phyloP scores from a whole-genome alignment of 2,113 vertebrate genomes.

The Anthoscopus minutus region DNA sequence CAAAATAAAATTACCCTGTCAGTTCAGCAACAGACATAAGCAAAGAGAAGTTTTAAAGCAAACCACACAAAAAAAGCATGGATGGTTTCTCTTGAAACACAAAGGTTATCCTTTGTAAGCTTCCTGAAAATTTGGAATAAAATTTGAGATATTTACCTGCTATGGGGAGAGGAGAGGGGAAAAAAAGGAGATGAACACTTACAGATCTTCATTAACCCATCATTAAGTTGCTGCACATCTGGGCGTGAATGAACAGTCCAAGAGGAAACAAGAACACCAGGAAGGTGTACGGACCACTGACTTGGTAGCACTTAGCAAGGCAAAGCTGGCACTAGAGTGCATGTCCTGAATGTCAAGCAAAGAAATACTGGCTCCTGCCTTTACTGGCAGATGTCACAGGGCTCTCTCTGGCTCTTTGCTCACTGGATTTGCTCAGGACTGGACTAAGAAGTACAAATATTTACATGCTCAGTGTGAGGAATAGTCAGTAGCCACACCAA shows the following conservation, averaged over 20 bases:
- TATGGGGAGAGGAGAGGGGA: background rate
- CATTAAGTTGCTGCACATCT: background rate
- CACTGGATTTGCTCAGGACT: background rate
- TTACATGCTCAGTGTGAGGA: constrained; percentile 33
- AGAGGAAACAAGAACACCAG: background rate
- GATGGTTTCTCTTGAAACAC: background rate
- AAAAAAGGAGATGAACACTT: background rate
- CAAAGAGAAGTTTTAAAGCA: background rate
- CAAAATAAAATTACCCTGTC: background rate
- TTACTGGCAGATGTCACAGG: background rate
- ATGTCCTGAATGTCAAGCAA: background rate
- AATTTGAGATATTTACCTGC: background rate
- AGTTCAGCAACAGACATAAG: background rate
- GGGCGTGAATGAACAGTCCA: background rate
- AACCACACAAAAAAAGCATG: background rate
- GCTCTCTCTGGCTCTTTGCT: background rate
- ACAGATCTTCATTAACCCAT: background rate
- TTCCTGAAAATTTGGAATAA: background rate
- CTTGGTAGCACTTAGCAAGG: background rate
- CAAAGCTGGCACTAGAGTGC: background rate
- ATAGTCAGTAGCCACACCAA: constrained; percentile 12
- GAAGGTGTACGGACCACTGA: background rate
- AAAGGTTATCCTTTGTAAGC: background rate
- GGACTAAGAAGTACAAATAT: background rate
- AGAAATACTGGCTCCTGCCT: constrained; percentile 6